Conservation (phyloP, 2,888 invertebrate genomes). For the Drosophila vallismaia region DNA sequence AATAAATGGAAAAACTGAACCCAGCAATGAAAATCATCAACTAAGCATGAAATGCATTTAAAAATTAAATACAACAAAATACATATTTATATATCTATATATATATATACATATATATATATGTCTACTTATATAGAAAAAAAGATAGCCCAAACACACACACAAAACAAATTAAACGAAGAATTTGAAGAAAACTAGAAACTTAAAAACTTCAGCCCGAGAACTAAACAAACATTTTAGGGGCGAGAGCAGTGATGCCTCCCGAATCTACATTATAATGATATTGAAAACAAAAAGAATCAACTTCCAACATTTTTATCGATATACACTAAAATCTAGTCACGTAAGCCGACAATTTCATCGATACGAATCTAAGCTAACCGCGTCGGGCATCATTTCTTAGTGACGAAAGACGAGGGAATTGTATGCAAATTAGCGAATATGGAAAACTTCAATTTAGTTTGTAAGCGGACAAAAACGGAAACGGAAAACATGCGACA, state of each 20-base stretch:
- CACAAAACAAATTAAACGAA: conserved; percentile 16
- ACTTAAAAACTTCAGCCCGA: not conserved
- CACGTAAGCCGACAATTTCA: conserved; percentile 38
- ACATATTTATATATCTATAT: conserved; percentile 35
- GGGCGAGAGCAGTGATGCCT: not conserved
- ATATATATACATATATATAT: conserved; percentile 33
- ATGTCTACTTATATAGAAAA: conserved; percentile 42
- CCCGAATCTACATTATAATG: not conserved
- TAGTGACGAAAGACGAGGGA: conserved; percentile 11
- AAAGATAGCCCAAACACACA: conserved; percentile 14
- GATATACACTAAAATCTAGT: conserved; percentile 44
- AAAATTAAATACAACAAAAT: conserved; percentile 42
- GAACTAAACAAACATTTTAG: not conserved
- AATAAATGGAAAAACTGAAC: conserved; percentile 49
- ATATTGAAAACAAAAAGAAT: conserved; percentile 4
- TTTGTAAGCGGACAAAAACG: conserved; percentile 48
- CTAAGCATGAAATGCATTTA: conserved; percentile 77
- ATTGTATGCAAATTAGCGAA: conserved; percentile 40
- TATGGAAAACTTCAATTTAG: conserved; percentile 55
- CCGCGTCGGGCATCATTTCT: not conserved
- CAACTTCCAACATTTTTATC: conserved; percentile 61
- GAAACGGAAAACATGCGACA: conserved; percentile 31
- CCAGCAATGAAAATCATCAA: conserved; percentile 71
- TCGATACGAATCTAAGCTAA: conserved; percentile 41
- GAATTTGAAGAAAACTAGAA: conserved; percentile 7